Base-by-base conservation (phyloP, 2,113 vertebrate species). In the Odocoileus virginianus region DNA sequence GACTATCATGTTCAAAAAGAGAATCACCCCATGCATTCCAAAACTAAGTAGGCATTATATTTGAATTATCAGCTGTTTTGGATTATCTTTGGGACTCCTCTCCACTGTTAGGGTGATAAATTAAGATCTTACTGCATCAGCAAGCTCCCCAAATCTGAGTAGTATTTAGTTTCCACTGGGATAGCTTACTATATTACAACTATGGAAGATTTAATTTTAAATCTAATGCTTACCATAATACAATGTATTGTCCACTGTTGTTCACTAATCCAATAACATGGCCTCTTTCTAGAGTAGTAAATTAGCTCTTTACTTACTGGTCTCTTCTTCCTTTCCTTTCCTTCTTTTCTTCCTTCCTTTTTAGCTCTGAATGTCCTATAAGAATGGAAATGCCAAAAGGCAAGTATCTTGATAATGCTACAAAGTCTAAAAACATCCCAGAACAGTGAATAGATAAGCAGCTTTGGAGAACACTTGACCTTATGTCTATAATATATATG, bases 51-150 rank as follows among this genome's bases (percentile, higher is more conserved):
- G 61, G 78, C 82, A 84, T 93, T 91, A 86, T 95, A 87, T 95
- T 85, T 96, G 88, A 97, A 94, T 95, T 85, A 78, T 82, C 96
- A 96, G 89, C 97, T 98, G 93, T 94, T 97, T 79, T 27, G 97
- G 95, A 97, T 98, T 96, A 98, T 87, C 93, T 96, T 0, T 81
- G 45, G 67, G 94, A 45, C 89, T 97, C 93, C 71, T 94, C 50
- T 45, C 82, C 45, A 91, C 79, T 58, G 50, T 71, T 92, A 79
- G 50, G 47, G 12, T 40, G 45, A 45, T 89, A 95, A 97, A 89
- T 84, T 92, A 95, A 97, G 94, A 91, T 93, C 91, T 95, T 78
- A 95, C 89, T 64, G 40, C 78, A 84, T 93, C 86, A 94, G 81
- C 93, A 93, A 91, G 95, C 78, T 88, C 58, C 83, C 43, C 47